A percentile compares a stretch with the other conserved stretches of the same genome.
phyloP scores from a whole-genome alignment of 2,888 invertebrate species.

The Onchidella celtica region DNA sequence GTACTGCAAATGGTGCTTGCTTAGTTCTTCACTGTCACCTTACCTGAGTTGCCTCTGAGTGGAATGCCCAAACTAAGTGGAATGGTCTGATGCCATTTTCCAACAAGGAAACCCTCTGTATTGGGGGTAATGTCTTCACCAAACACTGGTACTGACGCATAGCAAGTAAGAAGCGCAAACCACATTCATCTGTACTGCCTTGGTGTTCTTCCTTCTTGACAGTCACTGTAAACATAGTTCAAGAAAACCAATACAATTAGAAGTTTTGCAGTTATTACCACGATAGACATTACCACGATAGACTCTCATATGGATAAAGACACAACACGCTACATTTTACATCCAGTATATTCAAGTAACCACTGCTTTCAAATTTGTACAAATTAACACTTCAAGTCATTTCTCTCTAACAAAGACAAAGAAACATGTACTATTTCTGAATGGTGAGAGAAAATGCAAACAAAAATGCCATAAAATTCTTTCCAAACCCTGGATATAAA shows the following conservation, averaged over 20 bases:
- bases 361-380: too few species aligned
- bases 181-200: constrained; percentile 92
- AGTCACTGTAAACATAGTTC: background rate
- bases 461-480: too few species aligned
- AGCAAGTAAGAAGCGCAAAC: constrained; percentile 95
- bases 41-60: constrained; percentile 96
- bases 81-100: constrained; percentile 85
- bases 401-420: too few species aligned
- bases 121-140: constrained; percentile 93
- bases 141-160: constrained; percentile 99
- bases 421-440: too few species aligned
- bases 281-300: background rate
- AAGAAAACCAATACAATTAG: background rate
- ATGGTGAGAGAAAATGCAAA: too few species aligned
- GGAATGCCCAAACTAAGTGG: constrained; percentile 99
- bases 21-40: too few species aligned
- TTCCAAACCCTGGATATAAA: too few species aligned
- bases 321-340: too few species aligned
- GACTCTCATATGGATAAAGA: background rate
- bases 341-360: too few species aligned
- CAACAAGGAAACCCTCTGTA: constrained; percentile 92
- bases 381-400: too few species aligned
- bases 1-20: too few species aligned
- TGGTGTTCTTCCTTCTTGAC: constrained; percentile 34
- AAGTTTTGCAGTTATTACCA: background rate